Evolutionary conservation across 2,888 invertebrate species (phyloP).

Genomic region (Carpatolechia fugitivella): DNA sequence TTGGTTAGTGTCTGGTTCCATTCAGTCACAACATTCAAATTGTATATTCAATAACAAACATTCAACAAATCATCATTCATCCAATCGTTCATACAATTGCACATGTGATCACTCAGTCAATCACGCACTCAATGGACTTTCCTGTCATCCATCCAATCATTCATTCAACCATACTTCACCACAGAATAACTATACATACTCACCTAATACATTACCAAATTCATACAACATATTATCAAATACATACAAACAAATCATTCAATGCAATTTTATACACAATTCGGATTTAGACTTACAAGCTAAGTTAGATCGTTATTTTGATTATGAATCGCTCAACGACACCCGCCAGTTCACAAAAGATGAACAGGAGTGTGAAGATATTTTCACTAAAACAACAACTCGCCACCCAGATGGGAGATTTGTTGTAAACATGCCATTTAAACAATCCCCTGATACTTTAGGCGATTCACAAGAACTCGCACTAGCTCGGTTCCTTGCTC

Average conservation of each 20-base stretch:
- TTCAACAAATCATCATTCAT: too few relatives aligned
- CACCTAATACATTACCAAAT: not conserved
- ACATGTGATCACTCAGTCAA: not conserved
- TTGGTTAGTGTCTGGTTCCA: constrained; percentile 14
- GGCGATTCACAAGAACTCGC: constrained; percentile 20
- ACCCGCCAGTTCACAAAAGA: not conserved
- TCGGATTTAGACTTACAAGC: not conserved
- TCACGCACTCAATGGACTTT: not conserved
- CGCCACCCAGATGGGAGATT: constrained; percentile 22
- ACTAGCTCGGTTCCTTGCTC: constrained; percentile 6
- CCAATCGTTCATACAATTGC: not conserved
- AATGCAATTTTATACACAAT: not conserved
- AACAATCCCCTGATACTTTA: constrained; percentile 17
- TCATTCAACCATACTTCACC: not conserved
- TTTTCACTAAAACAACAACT: constrained; percentile 13
- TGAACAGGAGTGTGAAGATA: constrained; percentile 20
- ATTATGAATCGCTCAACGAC: not conserved
- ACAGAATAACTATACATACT: not conserved
- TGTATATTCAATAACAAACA: not conserved
- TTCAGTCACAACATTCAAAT: not conserved
- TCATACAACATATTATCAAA: not conserved
- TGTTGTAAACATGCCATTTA: constrained; percentile 23
- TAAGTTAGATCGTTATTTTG: constrained; percentile 9
- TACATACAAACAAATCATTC: not conserved
- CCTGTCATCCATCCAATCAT: not conserved